These are phyloP conservation scores for Athrips mouffetella DNA, from an alignment of 2,888 invertebrate species.

Conservation along the genomic window DNA sequence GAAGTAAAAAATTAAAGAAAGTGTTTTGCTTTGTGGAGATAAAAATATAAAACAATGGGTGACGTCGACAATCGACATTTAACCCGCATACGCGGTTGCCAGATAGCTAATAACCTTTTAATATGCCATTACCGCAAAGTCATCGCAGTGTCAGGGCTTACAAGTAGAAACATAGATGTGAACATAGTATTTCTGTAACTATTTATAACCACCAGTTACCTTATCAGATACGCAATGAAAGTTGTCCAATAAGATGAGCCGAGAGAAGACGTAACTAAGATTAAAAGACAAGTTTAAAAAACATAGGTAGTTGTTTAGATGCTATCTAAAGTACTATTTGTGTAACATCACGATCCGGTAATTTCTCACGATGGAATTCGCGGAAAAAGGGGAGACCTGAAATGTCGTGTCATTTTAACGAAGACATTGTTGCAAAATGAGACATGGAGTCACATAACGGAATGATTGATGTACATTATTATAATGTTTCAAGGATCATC, in stretches of 20 bases:
- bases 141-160: slow-evolving; percentile 29
- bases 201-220: neutral
- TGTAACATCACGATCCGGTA: slow-evolving; percentile 14
- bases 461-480: slow-evolving; percentile 23
- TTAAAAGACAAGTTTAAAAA: slow-evolving; percentile 7
- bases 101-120: slow-evolving; percentile 29
- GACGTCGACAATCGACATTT: slow-evolving; percentile 41
- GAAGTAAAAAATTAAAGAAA: neutral
- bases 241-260: neutral
- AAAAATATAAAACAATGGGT: slow-evolving; percentile 29
- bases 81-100: slow-evolving; percentile 36
- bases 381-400: slow-evolving; percentile 18
- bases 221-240: slow-evolving; percentile 11
- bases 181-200: neutral
- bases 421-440: slow-evolving; percentile 29
- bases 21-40: neutral
- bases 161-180: slow-evolving; percentile 1
- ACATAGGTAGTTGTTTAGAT: neutral
- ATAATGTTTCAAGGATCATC: neutral
- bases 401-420: slow-evolving; percentile 26
- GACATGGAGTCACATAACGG: slow-evolving; percentile 22
- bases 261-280: neutral
- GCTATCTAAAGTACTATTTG: slow-evolving; percentile 2
- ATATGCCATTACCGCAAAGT: slow-evolving; percentile 30
- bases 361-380: slow-evolving; percentile 28